Base-by-base conservation (phyloP, 2,113 vertebrate species). In the Stegastes partitus region DNA sequence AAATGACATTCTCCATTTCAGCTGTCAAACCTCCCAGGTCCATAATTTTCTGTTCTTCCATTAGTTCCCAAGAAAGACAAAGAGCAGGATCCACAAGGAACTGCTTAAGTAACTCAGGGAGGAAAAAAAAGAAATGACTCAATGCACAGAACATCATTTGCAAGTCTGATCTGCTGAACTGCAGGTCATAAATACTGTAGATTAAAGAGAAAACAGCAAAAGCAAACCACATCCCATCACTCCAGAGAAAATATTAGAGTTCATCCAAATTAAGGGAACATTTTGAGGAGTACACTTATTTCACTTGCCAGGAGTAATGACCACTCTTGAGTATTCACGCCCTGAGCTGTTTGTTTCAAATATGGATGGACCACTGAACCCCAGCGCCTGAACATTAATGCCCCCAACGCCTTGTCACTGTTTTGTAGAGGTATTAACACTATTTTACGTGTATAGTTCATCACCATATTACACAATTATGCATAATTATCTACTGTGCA, bases 1-100 rank as follows among this genome's bases (percentile, higher is more conserved):
- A 50, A 85, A 81, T 83, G 59, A 50, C 62, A 70, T 63, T 72
- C 56, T 63, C 79, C 53, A 31, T 64, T 81, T 77, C 65, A 59
- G 50, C n/a, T 64, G 39, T 63, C 49, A 77, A 74, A 66, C 44
- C 61, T 79, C 74, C 21, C 15, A 62, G 74, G 64, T 64, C 50
- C 68, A 51, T 63, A 57, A 68, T 59, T 26, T 77, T 22, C 53
- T 59, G 22, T 47, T n/a, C 58, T 58, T 31, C 59, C 58, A 73
- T 81, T 81, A 59, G 22, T 16, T 61, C 49, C 62, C 5, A 37
- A 49, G 45, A 44, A 70, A 58, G 53, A 63, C 53, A 73, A 69
- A 76, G 56, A 62, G 28, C n/a, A 22, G 11, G 8, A 50, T 73
- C 74, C 59, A 47, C 1, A 18, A 65, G 62, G 72, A 77, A 59